Conservation (phyloP, 2,888 invertebrate genomes). For the Acanthosepion pharaonis region DNA sequence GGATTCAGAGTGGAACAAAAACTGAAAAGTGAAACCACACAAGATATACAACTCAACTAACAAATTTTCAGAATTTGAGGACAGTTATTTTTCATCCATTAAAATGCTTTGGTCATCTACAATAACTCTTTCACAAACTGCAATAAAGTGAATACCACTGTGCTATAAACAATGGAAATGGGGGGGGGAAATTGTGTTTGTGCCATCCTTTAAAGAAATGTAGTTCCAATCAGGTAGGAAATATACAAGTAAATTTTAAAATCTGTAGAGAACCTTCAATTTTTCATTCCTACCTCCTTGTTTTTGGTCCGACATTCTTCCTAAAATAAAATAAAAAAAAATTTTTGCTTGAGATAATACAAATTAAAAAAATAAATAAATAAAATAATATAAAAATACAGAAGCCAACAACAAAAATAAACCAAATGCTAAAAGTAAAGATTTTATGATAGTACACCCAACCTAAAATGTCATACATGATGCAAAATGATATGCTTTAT, state of each 20-base stretch:
- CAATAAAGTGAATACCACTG: too few species aligned
- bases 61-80: background rate
- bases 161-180: background rate
- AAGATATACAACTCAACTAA: background rate
- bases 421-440: background rate
- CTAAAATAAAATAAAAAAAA: background rate
- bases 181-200: background rate
- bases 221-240: background rate
- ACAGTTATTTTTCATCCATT: background rate
- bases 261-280: background rate
- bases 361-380: background rate
- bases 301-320: constrained; percentile 42
- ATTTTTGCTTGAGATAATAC: background rate
- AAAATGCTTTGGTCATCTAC: background rate
- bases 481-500: background rate
- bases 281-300: constrained; percentile 36
- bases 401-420: background rate
- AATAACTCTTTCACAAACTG: background rate
- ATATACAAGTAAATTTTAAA: background rate
- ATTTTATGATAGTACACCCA: too few species aligned
- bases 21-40: background rate
- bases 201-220: background rate
- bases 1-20: background rate
- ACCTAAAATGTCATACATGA: background rate
- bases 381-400: background rate